Evolutionary conservation across 2,113 vertebrate species (phyloP).

Genomic region (Aphyosemion australe): DNA sequence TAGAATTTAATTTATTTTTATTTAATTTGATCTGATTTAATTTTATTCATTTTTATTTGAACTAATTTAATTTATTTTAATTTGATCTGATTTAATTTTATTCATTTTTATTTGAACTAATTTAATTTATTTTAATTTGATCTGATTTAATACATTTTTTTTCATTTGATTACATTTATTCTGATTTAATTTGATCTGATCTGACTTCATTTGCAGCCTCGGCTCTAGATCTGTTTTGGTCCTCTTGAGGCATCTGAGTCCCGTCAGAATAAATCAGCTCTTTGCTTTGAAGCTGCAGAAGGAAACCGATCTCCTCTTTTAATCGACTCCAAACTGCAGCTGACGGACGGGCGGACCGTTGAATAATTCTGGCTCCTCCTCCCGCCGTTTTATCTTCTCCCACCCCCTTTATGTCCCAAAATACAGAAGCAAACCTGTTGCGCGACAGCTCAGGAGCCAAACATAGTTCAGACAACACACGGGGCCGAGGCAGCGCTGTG

Average conservation of each 20-base stretch:
- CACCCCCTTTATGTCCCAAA: constrained; percentile 51
- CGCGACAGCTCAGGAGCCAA: constrained; percentile 20
- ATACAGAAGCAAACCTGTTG: constrained; percentile 62
- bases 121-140: no score
- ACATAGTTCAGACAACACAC: constrained; percentile 35
- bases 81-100: no score
- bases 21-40: no score
- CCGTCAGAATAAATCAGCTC: not conserved
- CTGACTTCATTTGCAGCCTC: not conserved
- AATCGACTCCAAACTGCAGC: not conserved
- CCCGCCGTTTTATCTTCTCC: constrained; percentile 18
- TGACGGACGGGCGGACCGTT: constrained; percentile 14
- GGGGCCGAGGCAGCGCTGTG: not conserved
- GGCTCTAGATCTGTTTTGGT: not conserved
- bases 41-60: no score
- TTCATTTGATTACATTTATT: no score
- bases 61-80: no score
- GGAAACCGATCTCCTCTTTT: not conserved
- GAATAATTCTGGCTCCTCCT: constrained; percentile 49
- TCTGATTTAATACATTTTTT: no score
- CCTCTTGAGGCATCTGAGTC: not conserved
- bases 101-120: no score
- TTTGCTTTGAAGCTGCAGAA: not conserved
- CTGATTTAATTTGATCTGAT: no score
- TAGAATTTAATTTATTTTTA: no score